Base-by-base conservation (phyloP, 1,140 invertebrate genomes). In the Anoplolepis gracilipes region DNA sequence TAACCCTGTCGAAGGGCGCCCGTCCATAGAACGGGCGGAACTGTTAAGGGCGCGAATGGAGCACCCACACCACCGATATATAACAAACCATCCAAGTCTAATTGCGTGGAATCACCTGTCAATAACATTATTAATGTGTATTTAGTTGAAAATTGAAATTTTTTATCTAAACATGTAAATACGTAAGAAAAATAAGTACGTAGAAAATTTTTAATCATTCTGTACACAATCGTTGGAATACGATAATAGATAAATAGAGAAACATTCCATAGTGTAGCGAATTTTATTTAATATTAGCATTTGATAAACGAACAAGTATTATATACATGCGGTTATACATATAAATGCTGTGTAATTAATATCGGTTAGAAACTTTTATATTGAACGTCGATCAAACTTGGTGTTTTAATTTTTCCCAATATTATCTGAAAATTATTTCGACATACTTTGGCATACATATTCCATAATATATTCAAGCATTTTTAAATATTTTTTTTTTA, bases 1-100 rank as follows among this genome's bases (percentile, higher is more conserved):
- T 98, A 99, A 16, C 99, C 99, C 91, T 98, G 97, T 73, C 97
- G 96, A 30, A 99, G 94, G 7, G 97, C 97, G 0, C 97, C 98
- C 5, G 98, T 98, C 99, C 99, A 99, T 53, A 99, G 94, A 39
- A 98, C 97, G 2, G 97, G 96, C 3, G 99, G 98, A 36, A 98
- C 96, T 8, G 96, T 96, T 11, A 97, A 95, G 11, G 96, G 96
- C 25, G 96, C 96, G 90, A 97, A 97, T 1, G 97, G 96, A 0
- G 97, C 96, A 0, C 98, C 98, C 10, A 98, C 95, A 5, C 98
- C 98, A 0, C 99, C 99, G 7, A 99, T 96, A 92, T 97, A 99
- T 76, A 99, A 95, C 19, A 98, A 97, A 0, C 98, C 98, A 88
- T 98, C 98, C 65, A 99, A 95, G 93, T 99, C 98, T 46, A 99